Base-by-base conservation (phyloP, 2,113 vertebrate genomes). In the Gasterosteus aculeatus region DNA sequence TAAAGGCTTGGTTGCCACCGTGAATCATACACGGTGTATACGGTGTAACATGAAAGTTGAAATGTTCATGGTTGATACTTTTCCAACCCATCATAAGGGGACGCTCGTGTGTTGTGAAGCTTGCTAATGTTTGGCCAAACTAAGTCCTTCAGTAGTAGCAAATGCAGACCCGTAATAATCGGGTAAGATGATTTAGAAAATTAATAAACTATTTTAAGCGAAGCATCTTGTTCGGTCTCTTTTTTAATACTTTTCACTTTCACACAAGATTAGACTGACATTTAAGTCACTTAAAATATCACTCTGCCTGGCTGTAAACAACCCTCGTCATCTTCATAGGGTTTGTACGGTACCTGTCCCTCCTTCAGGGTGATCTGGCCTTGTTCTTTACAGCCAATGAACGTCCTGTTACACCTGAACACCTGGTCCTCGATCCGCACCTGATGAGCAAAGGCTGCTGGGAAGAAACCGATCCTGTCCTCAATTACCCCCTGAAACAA, bases 351-450 rank as follows among this genome's bases (percentile, higher is more conserved):
- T 88, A 99, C 98, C 95, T 99, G 98, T 69, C 97, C 98, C 83
- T 98, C 97, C 81, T 98, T 99, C 81, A 99, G 89, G 3, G 96
- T 97, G 91, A 98, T 97, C 89, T 99, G 97, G 29, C 97, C 97
- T 88, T 98, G 97, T 62, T 98, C 97, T 85, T 97, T 98, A 89
- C 95, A 97, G 77, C 98, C 97, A 6, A 95, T 95, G 91, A 98
- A 99, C 0, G 96, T 96, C 85, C 95, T 95, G 80, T 93, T 91
- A 82, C 98, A 99, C 78, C 94, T 94, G 90, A 96, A 98, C 84
- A 99, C 95, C 79, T 93, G 96, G 85, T 97, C 97, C 5, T 94
- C 95, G 0, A 92, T 87, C 60, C 89, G 94, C 68, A 98, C 89
- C 91, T 92, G 95, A 76, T 98, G 97, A 74, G 97, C 97, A 69